Evolutionary conservation across 2,797 vertebrate species (phyloP).

Genomic region (Protosalanx chinensis): DNA sequence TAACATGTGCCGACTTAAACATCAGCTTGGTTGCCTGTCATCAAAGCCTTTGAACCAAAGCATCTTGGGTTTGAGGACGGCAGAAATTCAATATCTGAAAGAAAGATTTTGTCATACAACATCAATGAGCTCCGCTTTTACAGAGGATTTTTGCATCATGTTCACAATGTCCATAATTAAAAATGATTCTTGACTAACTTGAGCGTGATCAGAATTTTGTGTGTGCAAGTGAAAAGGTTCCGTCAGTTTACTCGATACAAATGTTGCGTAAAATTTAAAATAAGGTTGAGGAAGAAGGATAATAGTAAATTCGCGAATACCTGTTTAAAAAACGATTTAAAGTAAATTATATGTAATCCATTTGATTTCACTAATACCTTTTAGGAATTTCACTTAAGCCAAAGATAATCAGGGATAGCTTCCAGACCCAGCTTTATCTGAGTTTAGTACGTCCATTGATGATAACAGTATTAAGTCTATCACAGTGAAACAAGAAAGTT

Average conservation of each 20-base stretch:
- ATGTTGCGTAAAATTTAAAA: too few relatives aligned
- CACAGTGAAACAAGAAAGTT: conserved; percentile 15
- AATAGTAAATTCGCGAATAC: too few relatives aligned
- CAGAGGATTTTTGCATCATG: background rate
- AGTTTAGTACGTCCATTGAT: conserved; percentile 3
- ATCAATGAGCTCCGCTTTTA: background rate
- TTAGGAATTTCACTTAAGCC: background rate
- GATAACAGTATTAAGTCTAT: conserved; percentile 16
- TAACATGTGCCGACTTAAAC: conserved; percentile 28
- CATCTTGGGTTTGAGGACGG: conserved; percentile 16
- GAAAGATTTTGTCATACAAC: background rate
- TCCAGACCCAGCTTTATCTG: background rate
- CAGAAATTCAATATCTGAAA: conserved; percentile 23
- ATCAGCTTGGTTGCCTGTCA: conserved; percentile 24
- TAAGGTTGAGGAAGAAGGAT: too few relatives aligned
- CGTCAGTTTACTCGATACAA: too few relatives aligned
- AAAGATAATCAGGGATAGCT: background rate
- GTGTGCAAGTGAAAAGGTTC: background rate
- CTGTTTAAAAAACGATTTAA: too few relatives aligned
- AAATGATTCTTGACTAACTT: background rate
- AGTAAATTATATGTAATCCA: background rate
- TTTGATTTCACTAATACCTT: background rate
- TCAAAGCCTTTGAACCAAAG: conserved; percentile 54
- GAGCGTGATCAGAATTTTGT: background rate
- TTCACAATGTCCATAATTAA: background rate